Percentiles rank a stretch among this genome's conserved stretches.
These are phyloP conservation scores for Drosophila grimshawi DNA, from an alignment of 1,140 invertebrate genomes.

Conservation along the genomic window DNA sequence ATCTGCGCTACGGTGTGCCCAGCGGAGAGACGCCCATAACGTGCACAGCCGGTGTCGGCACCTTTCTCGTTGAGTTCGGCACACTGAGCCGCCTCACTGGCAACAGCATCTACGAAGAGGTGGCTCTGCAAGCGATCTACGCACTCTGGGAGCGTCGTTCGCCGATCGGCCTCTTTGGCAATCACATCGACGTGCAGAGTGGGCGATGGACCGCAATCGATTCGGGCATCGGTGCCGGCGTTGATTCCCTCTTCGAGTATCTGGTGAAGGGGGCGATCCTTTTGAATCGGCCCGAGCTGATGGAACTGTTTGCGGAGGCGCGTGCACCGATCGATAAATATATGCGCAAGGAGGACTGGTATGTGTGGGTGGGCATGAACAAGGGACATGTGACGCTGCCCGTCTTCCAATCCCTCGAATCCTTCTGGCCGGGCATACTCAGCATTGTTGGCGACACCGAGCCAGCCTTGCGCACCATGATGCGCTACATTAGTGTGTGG, in stretches of 20 bases:
- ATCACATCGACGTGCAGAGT: constrained; percentile 97
- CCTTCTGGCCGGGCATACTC: constrained; percentile 98
- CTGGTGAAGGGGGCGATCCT: constrained; percentile 96
- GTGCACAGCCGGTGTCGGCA: constrained; percentile 98
- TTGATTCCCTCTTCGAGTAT: constrained; percentile 99
- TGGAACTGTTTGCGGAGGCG: constrained; percentile 96
- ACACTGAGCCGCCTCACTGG: constrained; percentile 97
- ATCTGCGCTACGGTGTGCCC: constrained; percentile 96
- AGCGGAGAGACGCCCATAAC: constrained; percentile 96
- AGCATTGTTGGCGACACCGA: constrained; percentile 96
- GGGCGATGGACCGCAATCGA: constrained; percentile 99
- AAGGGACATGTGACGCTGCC: constrained; percentile 97
- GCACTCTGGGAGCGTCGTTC: constrained; percentile 95
- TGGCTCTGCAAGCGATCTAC: constrained; percentile 96
- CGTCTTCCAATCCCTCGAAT: constrained; percentile 98
- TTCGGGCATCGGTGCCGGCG: constrained; percentile 95
- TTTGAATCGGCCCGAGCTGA: constrained; percentile 93
- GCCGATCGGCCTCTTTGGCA: constrained; percentile 96
- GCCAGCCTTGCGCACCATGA: constrained; percentile 95
- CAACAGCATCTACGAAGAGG: constrained; percentile 97
- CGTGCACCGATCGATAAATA: constrained; percentile 94
- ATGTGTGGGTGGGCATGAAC: constrained; percentile 98
- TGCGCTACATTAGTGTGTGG: constrained; percentile 98
- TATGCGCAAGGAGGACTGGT: constrained; percentile 97
- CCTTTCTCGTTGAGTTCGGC: constrained; percentile 99